A percentile compares a stretch with the other conserved stretches of the same genome.
These are phyloP conservation scores for Limnothrissa miodon DNA, from an alignment of 2,113 vertebrate species.

Conservation along the genomic window DNA sequence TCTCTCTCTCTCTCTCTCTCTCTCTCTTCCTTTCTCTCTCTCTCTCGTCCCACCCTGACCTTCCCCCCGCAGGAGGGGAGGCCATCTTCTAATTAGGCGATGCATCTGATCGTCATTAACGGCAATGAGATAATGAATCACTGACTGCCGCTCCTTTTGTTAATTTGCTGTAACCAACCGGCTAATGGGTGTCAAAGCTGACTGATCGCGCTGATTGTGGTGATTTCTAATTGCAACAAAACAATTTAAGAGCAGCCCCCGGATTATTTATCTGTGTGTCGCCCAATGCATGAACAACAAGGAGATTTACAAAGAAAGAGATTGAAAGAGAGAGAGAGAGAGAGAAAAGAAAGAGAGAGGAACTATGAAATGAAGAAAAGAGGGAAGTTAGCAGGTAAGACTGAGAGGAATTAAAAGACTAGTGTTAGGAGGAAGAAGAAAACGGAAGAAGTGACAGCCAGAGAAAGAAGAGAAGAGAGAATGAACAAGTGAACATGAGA, in stretches of 20 bases:
- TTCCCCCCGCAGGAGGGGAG: constrained; percentile 71
- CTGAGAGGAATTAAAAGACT: neutral
- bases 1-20: constrained; percentile 38
- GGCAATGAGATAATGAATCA: constrained; percentile 93
- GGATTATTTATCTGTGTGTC: constrained; percentile 79
- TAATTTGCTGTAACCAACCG: constrained; percentile 93
- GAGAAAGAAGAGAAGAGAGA: neutral
- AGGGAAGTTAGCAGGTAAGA: constrained; percentile 5
- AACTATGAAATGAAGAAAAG: neutral
- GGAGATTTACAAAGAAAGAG: neutral
- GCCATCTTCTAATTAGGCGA: constrained; percentile 89
- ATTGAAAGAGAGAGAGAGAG: neutral
- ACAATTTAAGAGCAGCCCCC: constrained; percentile 83
- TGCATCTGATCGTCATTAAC: constrained; percentile 97
- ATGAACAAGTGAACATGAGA: neutral
- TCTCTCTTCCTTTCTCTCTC: neutral
- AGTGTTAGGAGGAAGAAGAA: neutral
- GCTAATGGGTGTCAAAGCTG: constrained; percentile 95
- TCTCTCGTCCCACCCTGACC: constrained; percentile 78
- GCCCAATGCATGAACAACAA: neutral
- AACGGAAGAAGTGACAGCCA: neutral
- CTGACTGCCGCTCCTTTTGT: constrained; percentile 84
- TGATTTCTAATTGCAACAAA: constrained; percentile 91
- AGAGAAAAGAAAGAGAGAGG: neutral
- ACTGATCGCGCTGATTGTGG: constrained; percentile 90